Evolutionary conservation across 2,797 vertebrate species (phyloP), one percentile per base, ranked within the genome.

Genomic region (Hapalemur alaotrensis): DNA sequence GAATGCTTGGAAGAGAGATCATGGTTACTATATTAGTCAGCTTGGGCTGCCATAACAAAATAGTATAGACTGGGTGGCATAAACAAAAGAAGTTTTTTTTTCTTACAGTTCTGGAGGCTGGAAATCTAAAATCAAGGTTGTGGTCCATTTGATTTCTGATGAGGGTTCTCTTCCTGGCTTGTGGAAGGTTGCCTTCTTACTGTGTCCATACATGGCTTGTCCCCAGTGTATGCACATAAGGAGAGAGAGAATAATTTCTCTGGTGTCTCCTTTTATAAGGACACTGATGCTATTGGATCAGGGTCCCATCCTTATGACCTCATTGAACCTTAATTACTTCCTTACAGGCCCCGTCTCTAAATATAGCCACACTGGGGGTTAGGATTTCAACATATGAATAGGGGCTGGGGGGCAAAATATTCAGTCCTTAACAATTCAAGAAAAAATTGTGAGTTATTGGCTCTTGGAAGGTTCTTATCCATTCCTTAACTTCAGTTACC

Each of bases 131-230:
- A 65, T 65, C 32, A 65, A n/a, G 15, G 17, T n/a, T 65, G 32
- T 1, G 1, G 15, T 32, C 17, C 63, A 9, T n/a, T 65, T 65
- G 32, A 17, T 18, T 65, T 65, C 32, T 65, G 63, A n/a, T 18
- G 7, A 3, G 32, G 63, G 32, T 32, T 65, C 32, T 65, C 63
- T 17, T 86, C 14, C 14, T 80, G 12, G 3, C 28, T 70, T 57
- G 15, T 23, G 43, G 20, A 10, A 23, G 4, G 11, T 30, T 6
- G 8, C 23, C 2, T 59, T 46, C 10, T 61, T 69, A 9, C 0
- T 14, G 1, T 11, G 15, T 70, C 9, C 10, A 70, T 35, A 23
- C 7, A 12, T 46, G 14, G 35, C 7, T 5, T 76, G 70, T 82
- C 23, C 52, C 65, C 4, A 22, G 8, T 83, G 3, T 10, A 3